Percentiles rank a stretch among this genome's conserved stretches.
These are phyloP conservation scores for Cydia splendana DNA, from an alignment of 1,140 invertebrate genomes.

Conservation along the genomic window DNA sequence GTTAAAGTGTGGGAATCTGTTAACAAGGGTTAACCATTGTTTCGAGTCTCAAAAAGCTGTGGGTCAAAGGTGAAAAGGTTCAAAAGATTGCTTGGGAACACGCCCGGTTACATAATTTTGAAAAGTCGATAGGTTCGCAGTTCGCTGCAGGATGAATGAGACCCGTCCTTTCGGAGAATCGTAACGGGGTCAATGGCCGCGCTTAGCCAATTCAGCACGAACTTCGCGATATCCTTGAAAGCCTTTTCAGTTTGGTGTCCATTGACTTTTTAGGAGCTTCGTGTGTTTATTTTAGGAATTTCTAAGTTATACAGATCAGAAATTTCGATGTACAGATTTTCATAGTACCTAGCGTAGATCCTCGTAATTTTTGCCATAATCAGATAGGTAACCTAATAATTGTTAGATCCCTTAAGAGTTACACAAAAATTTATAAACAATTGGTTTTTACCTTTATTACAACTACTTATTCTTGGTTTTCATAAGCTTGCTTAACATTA, in stretches of 20 bases:
- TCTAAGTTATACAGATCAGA: too few species aligned
- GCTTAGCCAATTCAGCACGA: constrained; percentile 10
- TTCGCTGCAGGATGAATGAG: constrained; percentile 24
- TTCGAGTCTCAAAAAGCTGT: not conserved
- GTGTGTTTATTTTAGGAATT: not conserved
- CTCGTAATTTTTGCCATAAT: too few species aligned
- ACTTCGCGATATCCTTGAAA: constrained; percentile 17
- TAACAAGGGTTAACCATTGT: not conserved
- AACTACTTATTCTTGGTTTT: too few species aligned
- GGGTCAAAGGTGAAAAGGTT: not conserved
- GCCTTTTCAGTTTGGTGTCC: constrained; percentile 5
- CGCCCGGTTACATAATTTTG: constrained; percentile 32
- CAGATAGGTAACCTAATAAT: too few species aligned
- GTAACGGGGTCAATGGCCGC: constrained; percentile 22
- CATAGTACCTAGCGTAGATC: too few species aligned
- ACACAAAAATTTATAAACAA: too few species aligned
- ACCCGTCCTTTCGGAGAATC: not conserved
- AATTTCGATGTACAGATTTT: not conserved
- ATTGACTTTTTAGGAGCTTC: not conserved
- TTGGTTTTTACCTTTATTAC: too few species aligned
- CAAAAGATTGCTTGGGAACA: not conserved
- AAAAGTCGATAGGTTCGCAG: constrained; percentile 31
- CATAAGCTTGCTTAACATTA: too few species aligned
- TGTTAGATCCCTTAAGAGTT: too few species aligned
- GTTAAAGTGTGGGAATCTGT: not conserved